A percentile compares a stretch with the other conserved stretches of the same genome.
These are phyloP conservation scores for Spatulosminthurus flaviceps DNA, from an alignment of 2,888 invertebrate genomes.

Conservation along the genomic window DNA sequence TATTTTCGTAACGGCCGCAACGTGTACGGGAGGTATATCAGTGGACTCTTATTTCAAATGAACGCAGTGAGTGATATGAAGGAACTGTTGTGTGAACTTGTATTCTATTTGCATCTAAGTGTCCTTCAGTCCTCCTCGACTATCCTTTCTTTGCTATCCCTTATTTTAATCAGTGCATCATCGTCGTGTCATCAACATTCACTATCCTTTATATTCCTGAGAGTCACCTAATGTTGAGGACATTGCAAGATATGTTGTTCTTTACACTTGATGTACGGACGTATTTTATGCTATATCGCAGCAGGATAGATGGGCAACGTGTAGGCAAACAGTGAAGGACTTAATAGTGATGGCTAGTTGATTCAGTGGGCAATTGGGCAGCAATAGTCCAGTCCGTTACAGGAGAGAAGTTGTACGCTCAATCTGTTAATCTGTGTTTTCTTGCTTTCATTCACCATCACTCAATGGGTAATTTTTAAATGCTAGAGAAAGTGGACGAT, in stretches of 20 bases:
- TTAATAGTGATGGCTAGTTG: conserved; percentile 25
- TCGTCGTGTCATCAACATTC: conserved; percentile 36
- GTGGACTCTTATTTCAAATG: conserved; percentile 62
- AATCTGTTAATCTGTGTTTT: conserved; percentile 26
- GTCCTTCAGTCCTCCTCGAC: conserved; percentile 19
- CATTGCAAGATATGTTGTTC: conserved; percentile 37
- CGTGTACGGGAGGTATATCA: conserved; percentile 64
- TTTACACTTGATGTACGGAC: conserved; percentile 20
- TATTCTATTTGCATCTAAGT: conserved; percentile 30
- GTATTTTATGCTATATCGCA: conserved; percentile 7
- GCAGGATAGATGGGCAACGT: conserved; percentile 36
- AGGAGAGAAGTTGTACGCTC: conserved; percentile 6
- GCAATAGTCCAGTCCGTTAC: background rate
- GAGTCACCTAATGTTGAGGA: conserved; percentile 32
- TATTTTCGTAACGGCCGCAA: conserved; percentile 57
- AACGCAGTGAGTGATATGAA: conserved; percentile 46
- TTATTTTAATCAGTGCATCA: conserved; percentile 29
- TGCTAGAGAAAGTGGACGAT: conserved; percentile 22
- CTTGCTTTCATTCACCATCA: conserved; percentile 18
- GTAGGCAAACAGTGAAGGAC: conserved; percentile 45
- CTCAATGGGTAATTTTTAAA: conserved; percentile 12
- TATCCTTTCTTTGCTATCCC: conserved; percentile 36
- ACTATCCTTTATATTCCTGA: conserved; percentile 23
- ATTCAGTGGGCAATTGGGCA: conserved; percentile 8
- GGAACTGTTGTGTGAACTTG: conserved; percentile 42